Percentiles rank a stretch among this genome's conserved stretches.
Conservation (phyloP, 2,797 vertebrate genomes). For the Knipowitschia caucasica region DNA sequence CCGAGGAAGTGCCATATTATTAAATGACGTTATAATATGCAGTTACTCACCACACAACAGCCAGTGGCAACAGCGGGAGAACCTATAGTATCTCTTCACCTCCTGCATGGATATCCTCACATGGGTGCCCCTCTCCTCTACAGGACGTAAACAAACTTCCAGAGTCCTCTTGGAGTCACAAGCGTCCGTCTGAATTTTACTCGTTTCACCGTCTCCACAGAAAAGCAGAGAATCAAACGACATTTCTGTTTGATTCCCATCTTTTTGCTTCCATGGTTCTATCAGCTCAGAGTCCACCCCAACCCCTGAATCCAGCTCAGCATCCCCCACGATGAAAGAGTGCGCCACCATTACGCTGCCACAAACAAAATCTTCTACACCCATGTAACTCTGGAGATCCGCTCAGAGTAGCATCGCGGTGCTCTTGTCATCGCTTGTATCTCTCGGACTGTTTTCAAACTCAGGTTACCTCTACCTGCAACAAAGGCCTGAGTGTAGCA, state of each 20-base stretch:
- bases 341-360: too few species aligned
- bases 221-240: conserved; percentile 9
- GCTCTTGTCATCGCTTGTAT: conserved; percentile 21
- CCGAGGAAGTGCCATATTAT: neutral
- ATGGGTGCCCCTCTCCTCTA: conserved; percentile 41
- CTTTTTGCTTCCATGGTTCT: conserved; percentile 8
- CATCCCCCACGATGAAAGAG: conserved; percentile 38
- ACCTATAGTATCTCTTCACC: conserved; percentile 72
- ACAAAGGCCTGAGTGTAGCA: conserved; percentile 70
- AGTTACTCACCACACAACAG: conserved; percentile 75
- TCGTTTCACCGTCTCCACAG: neutral
- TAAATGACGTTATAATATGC: too few species aligned
- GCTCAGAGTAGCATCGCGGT: conserved; percentile 15
- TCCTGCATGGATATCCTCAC: conserved; percentile 76
- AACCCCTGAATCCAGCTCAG: conserved; percentile 41
- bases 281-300: conserved; percentile 20
- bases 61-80: conserved; percentile 69
- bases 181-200: conserved; percentile 16
- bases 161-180: conserved; percentile 9
- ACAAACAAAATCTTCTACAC: conserved; percentile 15
- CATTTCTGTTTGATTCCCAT: conserved; percentile 10
- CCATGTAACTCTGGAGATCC: conserved; percentile 26
- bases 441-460: conserved; percentile 46
- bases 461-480: conserved; percentile 58
- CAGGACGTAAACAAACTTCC: conserved; percentile 48